Percentiles rank a stretch among this genome's conserved stretches.
phyloP scores from a whole-genome alignment of 1,140 invertebrate genomes.

The Cydia splendana region DNA sequence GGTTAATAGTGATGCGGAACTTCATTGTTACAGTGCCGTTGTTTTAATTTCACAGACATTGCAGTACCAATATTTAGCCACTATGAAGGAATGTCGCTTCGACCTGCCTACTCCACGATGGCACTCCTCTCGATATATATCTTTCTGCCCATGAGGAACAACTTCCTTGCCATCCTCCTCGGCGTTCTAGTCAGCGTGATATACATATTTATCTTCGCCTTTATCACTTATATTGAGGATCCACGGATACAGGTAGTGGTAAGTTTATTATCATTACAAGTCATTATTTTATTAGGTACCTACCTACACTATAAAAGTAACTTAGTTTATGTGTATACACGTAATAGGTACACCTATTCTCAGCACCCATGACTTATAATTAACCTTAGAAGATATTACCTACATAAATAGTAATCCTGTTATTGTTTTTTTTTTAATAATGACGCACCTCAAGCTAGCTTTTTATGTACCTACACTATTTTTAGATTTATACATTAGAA shows the following conservation, averaged over 20 bases:
- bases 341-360: neutral
- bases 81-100: constrained; percentile 72
- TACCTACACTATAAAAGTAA: neutral
- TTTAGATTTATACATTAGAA: too few relatives aligned
- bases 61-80: constrained; percentile 70
- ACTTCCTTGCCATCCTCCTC: constrained; percentile 83
- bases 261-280: constrained; percentile 43
- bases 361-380: neutral
- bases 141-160: constrained; percentile 87
- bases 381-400: constrained; percentile 27
- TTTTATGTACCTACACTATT: too few relatives aligned
- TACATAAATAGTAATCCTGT: constrained; percentile 7
- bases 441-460: too few relatives aligned
- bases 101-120: constrained; percentile 86
- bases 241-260: constrained; percentile 62
- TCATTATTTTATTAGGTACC: neutral
- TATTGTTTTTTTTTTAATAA: neutral
- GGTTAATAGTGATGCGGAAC: neutral
- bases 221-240: constrained; percentile 83
- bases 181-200: constrained; percentile 83
- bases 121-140: constrained; percentile 88
- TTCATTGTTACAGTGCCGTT: neutral
- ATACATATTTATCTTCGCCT: constrained; percentile 82
- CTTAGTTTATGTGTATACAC: neutral
- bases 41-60: constrained; percentile 64